Base-by-base conservation (phyloP, 2,888 invertebrate genomes). In the Lypha dubia region DNA sequence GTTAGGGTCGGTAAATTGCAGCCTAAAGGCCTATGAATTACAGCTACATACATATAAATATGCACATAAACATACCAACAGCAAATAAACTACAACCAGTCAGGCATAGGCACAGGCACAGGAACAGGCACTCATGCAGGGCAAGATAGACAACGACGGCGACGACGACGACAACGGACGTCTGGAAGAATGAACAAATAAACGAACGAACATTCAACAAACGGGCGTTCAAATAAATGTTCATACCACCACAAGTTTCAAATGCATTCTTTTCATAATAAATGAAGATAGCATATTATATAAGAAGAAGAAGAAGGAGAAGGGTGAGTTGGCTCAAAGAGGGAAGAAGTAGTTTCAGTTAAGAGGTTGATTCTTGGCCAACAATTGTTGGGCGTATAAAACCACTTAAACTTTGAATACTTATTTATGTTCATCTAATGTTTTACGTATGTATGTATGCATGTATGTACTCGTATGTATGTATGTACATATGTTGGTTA, bases 1-100 rank as follows among this genome's bases (percentile, higher is more conserved):
- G 90, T 90, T 90, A 90, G 90, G 90, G 91, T 89, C 88, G 89
- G 89, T 90, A 89, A 89, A 90, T 90, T 90, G 89, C 88, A 86
- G 89, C 89, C 89, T 84, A 86, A 86, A 87, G 88, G 88, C 89
- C 80, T 82, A 71, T 82, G 81, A 70, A 76, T 86, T 75, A 62
- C 58, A 76, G 74, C 58, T 71, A 81, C 81, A 35, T 35, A 38
- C 56, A 65, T 1, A n/a, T 62, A 53, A 28, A 41, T 60, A 77
- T 17, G 28, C 15, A 44, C 77, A 76, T 53, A 63, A 56, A 41
- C 75, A 56, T 17, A 71, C n/a, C n/a, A n/a, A n/a, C 22, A 44
- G 67, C 60, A 58, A 49, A 51, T 46, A 63, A 51, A 49, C 41
- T 46, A 22, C 67, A 68, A n/a, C n/a, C n/a, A 44, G 28, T 28